These are phyloP conservation scores for Cerceris ruficornis DNA, from an alignment of 2,888 invertebrate genomes.

Conservation along the genomic window DNA sequence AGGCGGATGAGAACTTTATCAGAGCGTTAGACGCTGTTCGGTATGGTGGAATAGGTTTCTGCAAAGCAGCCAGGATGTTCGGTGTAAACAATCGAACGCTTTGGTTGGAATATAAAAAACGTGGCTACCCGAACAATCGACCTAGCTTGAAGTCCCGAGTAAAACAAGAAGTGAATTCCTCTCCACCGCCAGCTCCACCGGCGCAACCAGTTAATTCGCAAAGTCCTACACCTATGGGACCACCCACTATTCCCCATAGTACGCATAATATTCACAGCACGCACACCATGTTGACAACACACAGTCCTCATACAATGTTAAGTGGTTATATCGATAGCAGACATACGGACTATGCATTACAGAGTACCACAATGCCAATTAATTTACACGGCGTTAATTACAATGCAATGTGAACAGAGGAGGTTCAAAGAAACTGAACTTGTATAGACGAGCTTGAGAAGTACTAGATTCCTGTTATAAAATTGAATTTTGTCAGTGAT, in stretches of 20 bases:
- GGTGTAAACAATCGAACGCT: conserved; percentile 93
- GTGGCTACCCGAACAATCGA: conserved; percentile 91
- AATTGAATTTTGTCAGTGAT: conserved; percentile 2
- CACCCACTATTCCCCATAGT: conserved; percentile 71
- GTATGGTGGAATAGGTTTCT: conserved; percentile 92
- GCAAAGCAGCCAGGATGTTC: conserved; percentile 92
- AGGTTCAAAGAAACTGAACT: conserved; percentile 11
- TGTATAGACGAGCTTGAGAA: conserved; percentile 66
- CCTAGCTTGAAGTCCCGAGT: conserved; percentile 90
- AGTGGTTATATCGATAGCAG: conserved; percentile 87
- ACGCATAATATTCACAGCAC: conserved; percentile 76
- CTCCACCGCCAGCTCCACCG: conserved; percentile 84
- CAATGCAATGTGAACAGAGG: conserved; percentile 87
- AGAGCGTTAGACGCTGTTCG: conserved; percentile 91
- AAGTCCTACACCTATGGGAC: conserved; percentile 81
- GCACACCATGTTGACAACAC: conserved; percentile 85
- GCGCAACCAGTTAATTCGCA: conserved; percentile 81
- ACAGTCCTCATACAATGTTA: conserved; percentile 87
- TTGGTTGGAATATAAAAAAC: conserved; percentile 93
- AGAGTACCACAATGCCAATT: conserved; percentile 86
- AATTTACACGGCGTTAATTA: conserved; percentile 90
- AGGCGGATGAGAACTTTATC: conserved; percentile 92
- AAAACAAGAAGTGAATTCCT: conserved; percentile 86
- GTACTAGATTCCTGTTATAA: conserved; percentile 37
- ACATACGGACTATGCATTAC: conserved; percentile 86